A percentile compares a stretch with the other conserved stretches of the same genome.
These are phyloP conservation scores for Prionace glauca DNA, from an alignment of 2,797 vertebrate genomes.

Conservation along the genomic window DNA sequence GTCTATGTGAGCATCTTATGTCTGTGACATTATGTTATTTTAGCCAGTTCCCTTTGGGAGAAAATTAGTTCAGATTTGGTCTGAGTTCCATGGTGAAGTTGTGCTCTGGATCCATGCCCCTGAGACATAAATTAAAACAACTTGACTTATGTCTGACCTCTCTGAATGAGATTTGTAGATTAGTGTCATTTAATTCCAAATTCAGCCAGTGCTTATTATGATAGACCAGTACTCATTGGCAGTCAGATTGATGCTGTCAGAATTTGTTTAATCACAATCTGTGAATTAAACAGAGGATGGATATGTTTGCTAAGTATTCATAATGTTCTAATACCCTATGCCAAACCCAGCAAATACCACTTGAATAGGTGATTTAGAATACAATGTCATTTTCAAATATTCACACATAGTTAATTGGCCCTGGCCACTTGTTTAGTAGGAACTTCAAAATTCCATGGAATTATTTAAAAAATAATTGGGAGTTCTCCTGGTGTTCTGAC, in stretches of 20 bases:
- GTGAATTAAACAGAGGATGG: neutral
- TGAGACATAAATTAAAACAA: slow-evolving; percentile 6
- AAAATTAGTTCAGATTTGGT: neutral
- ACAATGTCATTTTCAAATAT: neutral
- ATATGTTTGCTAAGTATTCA: neutral
- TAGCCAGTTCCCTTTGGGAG: neutral
- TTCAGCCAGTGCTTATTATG: neutral
- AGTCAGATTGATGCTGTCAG: neutral
- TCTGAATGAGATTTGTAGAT: slow-evolving; percentile 5
- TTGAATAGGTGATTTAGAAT: neutral
- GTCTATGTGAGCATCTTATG: neutral
- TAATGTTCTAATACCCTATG: neutral
- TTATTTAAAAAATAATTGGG: neutral
- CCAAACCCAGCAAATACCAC: neutral
- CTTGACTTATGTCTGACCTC: neutral
- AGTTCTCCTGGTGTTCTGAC: neutral
- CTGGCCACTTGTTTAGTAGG: neutral
- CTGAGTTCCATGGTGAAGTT: neutral
- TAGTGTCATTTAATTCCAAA: neutral
- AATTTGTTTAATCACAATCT: neutral
- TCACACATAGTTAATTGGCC: neutral
- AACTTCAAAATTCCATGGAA: neutral
- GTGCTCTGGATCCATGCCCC: neutral
- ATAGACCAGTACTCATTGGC: neutral
- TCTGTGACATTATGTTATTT: neutral